These are phyloP conservation scores for Tachuris rubrigastra DNA, from an alignment of 2,113 vertebrate species.

Conservation along the genomic window DNA sequence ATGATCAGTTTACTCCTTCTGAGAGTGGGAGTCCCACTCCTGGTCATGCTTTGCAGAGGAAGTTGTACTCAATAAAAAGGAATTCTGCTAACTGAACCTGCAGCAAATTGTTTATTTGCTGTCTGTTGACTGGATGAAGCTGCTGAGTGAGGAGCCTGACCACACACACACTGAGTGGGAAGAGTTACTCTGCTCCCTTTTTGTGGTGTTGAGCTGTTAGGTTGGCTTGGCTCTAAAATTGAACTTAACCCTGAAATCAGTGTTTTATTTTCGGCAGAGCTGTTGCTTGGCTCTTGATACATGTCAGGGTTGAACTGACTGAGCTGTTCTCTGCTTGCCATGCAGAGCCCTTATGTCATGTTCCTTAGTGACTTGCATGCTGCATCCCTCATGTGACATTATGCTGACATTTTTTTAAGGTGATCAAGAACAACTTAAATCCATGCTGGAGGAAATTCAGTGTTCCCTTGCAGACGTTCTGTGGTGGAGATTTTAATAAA, in stretches of 20 bases:
- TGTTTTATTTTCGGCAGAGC: not conserved
- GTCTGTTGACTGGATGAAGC: not conserved
- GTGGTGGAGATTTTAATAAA: conserved; percentile 81
- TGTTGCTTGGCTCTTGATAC: not conserved
- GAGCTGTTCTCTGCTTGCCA: not conserved
- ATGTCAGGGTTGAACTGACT: not conserved
- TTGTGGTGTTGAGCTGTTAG: not conserved
- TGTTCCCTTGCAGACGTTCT: conserved; percentile 88
- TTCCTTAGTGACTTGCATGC: not conserved
- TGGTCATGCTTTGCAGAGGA: not conserved
- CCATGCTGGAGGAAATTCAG: conserved; percentile 87
- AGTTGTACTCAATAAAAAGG: not conserved
- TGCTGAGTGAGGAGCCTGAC: not conserved
- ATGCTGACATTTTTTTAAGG: conserved; percentile 69
- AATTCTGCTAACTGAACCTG: not conserved
- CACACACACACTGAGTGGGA: not conserved
- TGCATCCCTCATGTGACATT: not conserved
- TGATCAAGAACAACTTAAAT: conserved; percentile 94
- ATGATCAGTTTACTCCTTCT: not conserved
- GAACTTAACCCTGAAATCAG: not conserved
- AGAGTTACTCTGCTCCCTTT: not conserved
- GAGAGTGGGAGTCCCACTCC: not conserved
- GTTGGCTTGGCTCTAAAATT: not conserved
- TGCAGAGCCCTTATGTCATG: not conserved
- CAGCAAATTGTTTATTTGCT: not conserved